Conservation (phyloP, 2,113 vertebrate genomes). For the Anolis carolinensis region DNA sequence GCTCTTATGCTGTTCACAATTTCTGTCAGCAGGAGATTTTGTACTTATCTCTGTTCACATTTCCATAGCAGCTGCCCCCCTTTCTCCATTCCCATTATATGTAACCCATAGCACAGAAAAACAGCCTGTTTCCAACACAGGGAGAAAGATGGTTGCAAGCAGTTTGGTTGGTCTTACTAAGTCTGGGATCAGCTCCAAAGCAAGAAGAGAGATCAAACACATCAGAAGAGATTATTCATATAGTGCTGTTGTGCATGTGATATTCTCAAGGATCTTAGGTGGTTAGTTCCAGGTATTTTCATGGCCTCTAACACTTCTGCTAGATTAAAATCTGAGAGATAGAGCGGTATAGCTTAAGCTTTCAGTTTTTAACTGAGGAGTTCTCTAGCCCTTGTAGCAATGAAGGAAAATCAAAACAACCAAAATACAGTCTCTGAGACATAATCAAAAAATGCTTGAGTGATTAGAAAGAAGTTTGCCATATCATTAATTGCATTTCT, state of each 20-base stretch:
- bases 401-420: neutral
- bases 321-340: neutral
- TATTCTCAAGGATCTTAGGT: neutral
- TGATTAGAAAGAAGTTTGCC: neutral
- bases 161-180: neutral
- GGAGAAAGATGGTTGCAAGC: neutral
- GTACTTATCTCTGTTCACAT: neutral
- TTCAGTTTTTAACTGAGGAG: neutral
- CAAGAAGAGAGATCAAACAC: neutral
- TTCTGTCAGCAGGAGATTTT: constrained; percentile 27
- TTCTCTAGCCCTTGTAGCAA: neutral
- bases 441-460: too few species aligned
- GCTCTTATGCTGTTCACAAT: constrained; percentile 12
- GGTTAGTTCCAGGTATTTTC: neutral
- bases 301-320: neutral
- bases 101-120: constrained; percentile 1
- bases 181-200: neutral
- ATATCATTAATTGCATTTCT: neutral
- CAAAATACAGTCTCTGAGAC: neutral
- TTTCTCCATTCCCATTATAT: neutral
- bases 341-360: neutral
- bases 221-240: neutral
- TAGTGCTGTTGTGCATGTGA: neutral
- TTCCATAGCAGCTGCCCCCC: constrained; percentile 17
- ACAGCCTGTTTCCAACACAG: neutral